Evolutionary conservation across 2,888 invertebrate genomes (phyloP), one percentile per base, ranked within the genome.

Genomic region (Athalia cordata): DNA sequence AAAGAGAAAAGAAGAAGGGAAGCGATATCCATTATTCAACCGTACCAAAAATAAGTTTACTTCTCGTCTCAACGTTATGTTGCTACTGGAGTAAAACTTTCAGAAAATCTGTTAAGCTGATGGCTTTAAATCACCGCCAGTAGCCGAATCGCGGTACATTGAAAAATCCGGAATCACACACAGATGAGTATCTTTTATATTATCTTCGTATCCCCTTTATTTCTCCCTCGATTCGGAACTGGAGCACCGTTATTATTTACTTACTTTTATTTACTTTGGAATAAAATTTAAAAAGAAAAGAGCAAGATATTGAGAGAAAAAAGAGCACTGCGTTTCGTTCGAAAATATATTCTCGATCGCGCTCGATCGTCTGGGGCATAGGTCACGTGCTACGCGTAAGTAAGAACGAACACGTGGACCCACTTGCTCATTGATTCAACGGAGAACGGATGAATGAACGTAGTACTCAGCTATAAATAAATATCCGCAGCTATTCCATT

Each of bases 401-500:
- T 7, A 50, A 52, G 29, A 59, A 72, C 59, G 45, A 59, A 45
- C 57, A 59, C 59, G 57, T 72, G 68, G 68, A 55, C n/a, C 55
- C 11, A 15, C 47, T 47, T 45, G 45, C 57, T 59, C 59, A 72
- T 72, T 59, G 70, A 72, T 72, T 72, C 70, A 59, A 15, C 13
- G 52, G 29, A 0, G 29, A 72, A 72, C 70, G 70, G 57, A 72
- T 72, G 70, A 72, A 72, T 72, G 70, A 59, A 72, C 70, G 70
- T 72, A 72, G 43, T 72, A 43, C 13, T 4, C 29, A 52, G 59
- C 70, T 72, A 72, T 72, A 59, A 72, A 72, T 72, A 72, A 57
- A 59, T 13, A 11, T 43, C n/a, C 47, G 64, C 64, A 9, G 64
- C 8, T 7, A 9, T 29, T 29, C 45, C 70, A 57, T 45, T 11